Conservation (phyloP, 2,113 vertebrate genomes). For the Ailurus styani region DNA sequence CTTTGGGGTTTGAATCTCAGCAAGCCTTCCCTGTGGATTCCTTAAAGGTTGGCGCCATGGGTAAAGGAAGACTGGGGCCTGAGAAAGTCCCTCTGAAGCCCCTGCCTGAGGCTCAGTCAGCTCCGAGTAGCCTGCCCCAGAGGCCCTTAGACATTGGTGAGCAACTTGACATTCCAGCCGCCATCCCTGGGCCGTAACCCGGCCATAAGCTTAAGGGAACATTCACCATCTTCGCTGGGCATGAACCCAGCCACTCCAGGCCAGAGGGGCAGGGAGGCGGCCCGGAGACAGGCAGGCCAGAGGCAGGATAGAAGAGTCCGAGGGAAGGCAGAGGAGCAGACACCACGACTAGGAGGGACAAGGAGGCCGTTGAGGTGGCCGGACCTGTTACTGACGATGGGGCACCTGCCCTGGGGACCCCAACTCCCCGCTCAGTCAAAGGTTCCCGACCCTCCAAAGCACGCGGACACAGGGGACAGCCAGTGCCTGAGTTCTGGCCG, state of each 20-base stretch:
- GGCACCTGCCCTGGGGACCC: not conserved
- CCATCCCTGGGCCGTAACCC: not conserved
- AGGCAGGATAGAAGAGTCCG: not conserved
- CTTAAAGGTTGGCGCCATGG: too few relatives aligned
- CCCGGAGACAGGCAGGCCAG: not conserved
- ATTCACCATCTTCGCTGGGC: too few relatives aligned
- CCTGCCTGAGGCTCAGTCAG: rapidly evolving
- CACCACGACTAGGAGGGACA: not conserved
- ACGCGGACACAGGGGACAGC: not conserved
- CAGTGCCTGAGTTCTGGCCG: not conserved
- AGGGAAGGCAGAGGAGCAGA: not conserved
- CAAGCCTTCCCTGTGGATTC: not conserved
- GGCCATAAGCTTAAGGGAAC: not conserved
- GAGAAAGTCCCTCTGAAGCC: not conserved
- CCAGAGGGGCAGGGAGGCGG: not conserved
- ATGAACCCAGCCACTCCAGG: not conserved
- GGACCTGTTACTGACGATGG: not conserved
- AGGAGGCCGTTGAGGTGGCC: rapidly evolving
- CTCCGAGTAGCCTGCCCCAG: too few relatives aligned
- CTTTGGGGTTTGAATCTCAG: not conserved
- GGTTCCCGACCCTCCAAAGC: not conserved
- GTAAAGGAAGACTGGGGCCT: not conserved
- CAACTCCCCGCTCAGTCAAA: rapidly evolving
- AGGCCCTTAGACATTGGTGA: not conserved
- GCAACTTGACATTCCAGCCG: not conserved